These are phyloP conservation scores for Whitmania pigra DNA, from an alignment of 1,140 invertebrate species.

Conservation along the genomic window DNA sequence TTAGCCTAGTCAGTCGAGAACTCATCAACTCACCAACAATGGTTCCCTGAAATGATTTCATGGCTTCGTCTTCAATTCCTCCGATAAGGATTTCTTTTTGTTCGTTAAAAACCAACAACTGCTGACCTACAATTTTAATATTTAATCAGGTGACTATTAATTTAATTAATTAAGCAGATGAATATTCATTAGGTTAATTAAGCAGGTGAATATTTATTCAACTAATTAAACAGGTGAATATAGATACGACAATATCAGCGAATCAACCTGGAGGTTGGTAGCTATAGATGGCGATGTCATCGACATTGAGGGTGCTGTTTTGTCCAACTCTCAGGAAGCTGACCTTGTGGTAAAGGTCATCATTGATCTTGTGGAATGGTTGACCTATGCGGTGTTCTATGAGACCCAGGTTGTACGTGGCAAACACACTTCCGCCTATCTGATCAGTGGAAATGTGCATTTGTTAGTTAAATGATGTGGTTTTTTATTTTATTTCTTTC, in stretches of 20 bases:
- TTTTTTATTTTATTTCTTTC: background rate
- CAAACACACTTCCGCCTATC: constrained; percentile 78
- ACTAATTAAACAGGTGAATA: too few relatives aligned
- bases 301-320: constrained; percentile 78
- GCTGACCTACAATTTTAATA: constrained; percentile 52
- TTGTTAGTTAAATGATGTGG: background rate
- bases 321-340: constrained; percentile 72
- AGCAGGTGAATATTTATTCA: too few relatives aligned
- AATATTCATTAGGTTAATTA: too few relatives aligned
- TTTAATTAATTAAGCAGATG: constrained; percentile 20
- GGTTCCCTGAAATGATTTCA: constrained; percentile 66
- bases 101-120: constrained; percentile 77
- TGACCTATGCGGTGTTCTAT: constrained; percentile 81
- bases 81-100: constrained; percentile 81
- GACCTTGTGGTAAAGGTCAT: constrained; percentile 85
- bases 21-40: constrained; percentile 54
- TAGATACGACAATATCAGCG: too few relatives aligned
- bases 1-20: too few relatives aligned
- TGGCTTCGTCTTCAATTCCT: constrained; percentile 52
- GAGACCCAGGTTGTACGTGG: constrained; percentile 83
- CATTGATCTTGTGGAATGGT: constrained; percentile 72
- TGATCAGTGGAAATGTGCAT: constrained; percentile 32
- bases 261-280: constrained; percentile 33
- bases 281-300: constrained; percentile 53
- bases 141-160: too few relatives aligned